A percentile compares a stretch with the other conserved stretches of the same genome.
phyloP scores from a whole-genome alignment of 2,797 vertebrate species.

The Muscicapa striata region DNA sequence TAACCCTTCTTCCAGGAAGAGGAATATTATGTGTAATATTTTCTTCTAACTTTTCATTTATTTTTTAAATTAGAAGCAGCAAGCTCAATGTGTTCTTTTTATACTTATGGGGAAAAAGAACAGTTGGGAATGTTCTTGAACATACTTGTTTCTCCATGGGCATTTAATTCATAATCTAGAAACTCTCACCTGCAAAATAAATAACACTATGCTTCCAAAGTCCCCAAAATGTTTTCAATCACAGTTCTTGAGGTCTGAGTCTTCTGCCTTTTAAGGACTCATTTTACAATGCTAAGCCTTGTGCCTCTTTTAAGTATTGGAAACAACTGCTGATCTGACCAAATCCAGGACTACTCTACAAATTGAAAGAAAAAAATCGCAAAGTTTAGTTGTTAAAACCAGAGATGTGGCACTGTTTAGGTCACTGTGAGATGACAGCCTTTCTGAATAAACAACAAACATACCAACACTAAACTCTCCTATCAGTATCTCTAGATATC shows the following conservation, averaged over 20 bases:
- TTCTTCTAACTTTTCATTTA: background rate
- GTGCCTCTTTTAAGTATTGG: background rate
- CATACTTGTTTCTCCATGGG: background rate
- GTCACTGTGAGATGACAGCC: background rate
- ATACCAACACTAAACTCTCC: background rate
- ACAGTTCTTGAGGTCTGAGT: background rate
- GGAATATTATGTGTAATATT: background rate
- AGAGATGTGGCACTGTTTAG: background rate
- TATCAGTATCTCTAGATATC: background rate
- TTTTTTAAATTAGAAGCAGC: background rate
- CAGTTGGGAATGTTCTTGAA: background rate
- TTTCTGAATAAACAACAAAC: background rate
- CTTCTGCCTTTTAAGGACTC: background rate
- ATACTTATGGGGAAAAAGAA: rapidly evolving
- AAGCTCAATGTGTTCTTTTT: background rate
- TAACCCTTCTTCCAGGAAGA: background rate
- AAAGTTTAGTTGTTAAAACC: background rate
- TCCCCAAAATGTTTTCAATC: background rate
- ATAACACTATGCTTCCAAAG: background rate
- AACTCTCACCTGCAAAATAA: background rate
- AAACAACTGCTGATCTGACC: background rate
- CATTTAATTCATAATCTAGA: background rate
- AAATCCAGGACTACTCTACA: background rate
- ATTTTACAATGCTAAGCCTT: background rate
- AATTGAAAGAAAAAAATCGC: background rate